phyloP scores from a whole-genome alignment of 1,140 invertebrate genomes.

The Aradophagus sp. region DNA sequence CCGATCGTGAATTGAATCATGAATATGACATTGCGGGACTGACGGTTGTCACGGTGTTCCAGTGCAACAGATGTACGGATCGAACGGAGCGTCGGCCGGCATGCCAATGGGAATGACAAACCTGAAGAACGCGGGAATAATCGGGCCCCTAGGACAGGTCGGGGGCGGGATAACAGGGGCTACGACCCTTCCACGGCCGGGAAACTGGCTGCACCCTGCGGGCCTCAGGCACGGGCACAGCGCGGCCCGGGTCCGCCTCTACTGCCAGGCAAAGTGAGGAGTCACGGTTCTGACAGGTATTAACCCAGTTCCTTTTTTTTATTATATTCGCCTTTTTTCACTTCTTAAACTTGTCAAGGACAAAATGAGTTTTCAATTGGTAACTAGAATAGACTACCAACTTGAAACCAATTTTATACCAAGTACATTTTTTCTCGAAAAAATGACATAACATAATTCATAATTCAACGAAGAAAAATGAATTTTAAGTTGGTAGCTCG shows the following conservation, averaged over 20 bases:
- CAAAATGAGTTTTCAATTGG: too few species aligned
- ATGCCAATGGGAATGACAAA: constrained; percentile 78
- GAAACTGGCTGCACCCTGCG: constrained; percentile 96
- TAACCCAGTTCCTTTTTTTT: too few species aligned
- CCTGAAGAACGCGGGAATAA: constrained; percentile 71
- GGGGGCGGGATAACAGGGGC: constrained; percentile 72
- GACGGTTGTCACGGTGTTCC: constrained; percentile 72
- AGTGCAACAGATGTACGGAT: constrained; percentile 88
- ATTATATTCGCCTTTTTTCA: constrained; percentile 1
- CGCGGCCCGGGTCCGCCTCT: constrained; percentile 82
- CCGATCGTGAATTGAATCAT: constrained; percentile 43
- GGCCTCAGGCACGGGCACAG: constrained; percentile 86
- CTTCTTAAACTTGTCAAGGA: neutral
- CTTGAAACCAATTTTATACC: too few species aligned
- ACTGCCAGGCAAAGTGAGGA: constrained; percentile 83
- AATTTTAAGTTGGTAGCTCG: too few species aligned
- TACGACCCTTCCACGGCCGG: constrained; percentile 81
- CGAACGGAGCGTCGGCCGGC: constrained; percentile 83
- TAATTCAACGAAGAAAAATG: too few species aligned
- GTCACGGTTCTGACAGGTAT: constrained; percentile 74
- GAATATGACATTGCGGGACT: constrained; percentile 66
- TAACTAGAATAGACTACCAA: too few species aligned
- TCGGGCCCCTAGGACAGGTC: constrained; percentile 69
- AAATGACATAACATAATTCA: too few species aligned
- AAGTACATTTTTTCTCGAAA: too few species aligned